These are phyloP conservation scores for Apotomis betuletana DNA, from an alignment of 2,888 invertebrate genomes.

Conservation along the genomic window DNA sequence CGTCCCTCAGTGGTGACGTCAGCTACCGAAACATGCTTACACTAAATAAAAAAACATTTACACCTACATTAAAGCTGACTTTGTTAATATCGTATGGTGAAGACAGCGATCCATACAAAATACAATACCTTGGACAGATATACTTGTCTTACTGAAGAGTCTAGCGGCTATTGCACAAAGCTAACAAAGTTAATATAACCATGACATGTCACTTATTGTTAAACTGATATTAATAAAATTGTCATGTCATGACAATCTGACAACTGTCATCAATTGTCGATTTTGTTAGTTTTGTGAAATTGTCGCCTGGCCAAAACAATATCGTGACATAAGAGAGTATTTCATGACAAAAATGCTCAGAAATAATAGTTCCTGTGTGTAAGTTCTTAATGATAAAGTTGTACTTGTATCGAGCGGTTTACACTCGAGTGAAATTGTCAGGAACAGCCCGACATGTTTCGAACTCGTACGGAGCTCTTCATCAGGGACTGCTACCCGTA, in stretches of 20 bases:
- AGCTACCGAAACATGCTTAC: conserved; percentile 49
- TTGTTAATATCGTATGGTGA: conserved; percentile 60
- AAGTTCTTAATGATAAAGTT: no score
- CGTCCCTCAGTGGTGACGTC: background rate
- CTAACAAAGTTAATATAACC: background rate
- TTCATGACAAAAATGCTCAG: no score
- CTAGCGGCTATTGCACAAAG: background rate
- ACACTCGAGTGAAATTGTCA: no score
- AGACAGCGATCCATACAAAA: conserved; percentile 27
- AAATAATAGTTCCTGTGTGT: background rate
- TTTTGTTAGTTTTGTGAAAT: background rate
- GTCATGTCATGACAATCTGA: no score
- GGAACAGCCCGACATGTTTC: no score
- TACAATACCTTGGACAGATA: conserved; percentile 31
- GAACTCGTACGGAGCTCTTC: no score
- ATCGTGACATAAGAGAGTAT: background rate
- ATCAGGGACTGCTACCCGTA: no score
- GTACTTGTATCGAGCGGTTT: no score
- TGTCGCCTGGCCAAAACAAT: background rate
- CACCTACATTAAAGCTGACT: conserved; percentile 74
- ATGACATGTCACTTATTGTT: no score
- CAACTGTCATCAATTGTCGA: no score
- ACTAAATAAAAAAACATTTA: conserved; percentile 71
- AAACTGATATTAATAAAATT: no score
- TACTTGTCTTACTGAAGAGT: background rate